These are phyloP conservation scores for Hippocampus barbouri DNA, from an alignment of 2,113 vertebrate genomes.

Conservation along the genomic window DNA sequence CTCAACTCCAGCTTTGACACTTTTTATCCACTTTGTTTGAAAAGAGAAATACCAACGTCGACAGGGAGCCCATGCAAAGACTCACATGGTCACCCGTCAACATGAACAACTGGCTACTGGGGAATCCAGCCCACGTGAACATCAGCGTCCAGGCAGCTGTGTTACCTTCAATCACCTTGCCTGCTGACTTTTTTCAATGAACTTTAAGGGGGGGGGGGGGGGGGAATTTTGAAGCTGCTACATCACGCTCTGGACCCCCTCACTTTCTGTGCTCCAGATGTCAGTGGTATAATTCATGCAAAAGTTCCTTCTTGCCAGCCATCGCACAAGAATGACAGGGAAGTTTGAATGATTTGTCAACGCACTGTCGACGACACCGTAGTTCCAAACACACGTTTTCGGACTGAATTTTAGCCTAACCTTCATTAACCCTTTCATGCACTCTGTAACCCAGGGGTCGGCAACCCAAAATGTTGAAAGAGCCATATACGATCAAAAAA, in stretches of 20 bases:
- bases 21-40: constrained; percentile 16
- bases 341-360: background rate
- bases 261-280: background rate
- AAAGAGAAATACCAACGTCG: constrained; percentile 48
- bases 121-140: constrained; percentile 23
- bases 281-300: background rate
- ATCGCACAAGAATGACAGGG: background rate
- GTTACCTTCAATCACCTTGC: constrained; percentile 24
- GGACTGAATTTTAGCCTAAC: background rate
- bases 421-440: background rate
- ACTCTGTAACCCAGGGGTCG: too few species aligned
- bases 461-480: too few species aligned
- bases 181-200: background rate
- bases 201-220: too few species aligned
- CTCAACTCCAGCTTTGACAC: background rate
- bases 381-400: background rate
- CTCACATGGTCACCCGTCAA: constrained; percentile 15
- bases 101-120: constrained; percentile 21
- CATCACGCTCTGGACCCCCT: background rate
- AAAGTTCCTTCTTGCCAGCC: background rate
- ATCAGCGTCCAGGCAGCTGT: constrained; percentile 7
- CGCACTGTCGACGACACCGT: background rate
- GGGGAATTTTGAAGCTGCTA: too few species aligned
- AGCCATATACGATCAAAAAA: too few species aligned
- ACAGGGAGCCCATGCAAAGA: constrained; percentile 32